Conservation (phyloP, 1,140 invertebrate species). For the Augochlora pura region DNA sequence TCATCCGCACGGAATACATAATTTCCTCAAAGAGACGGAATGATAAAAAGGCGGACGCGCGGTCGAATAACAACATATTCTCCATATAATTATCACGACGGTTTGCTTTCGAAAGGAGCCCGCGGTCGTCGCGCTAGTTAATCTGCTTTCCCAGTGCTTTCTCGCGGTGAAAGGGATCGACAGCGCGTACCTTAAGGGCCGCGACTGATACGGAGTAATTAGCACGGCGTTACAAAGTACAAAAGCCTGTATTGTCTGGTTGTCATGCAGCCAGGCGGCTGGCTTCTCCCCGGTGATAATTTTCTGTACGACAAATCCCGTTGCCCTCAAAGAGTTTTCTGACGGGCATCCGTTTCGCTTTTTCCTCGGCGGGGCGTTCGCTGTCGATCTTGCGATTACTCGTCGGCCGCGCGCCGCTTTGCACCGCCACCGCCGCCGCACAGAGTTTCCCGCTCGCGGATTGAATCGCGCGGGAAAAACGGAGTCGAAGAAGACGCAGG, state of each 20-base stretch:
- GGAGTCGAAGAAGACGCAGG: background rate
- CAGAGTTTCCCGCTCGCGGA: too few species aligned
- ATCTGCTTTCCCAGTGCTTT: slow-evolving; percentile 53
- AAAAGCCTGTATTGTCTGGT: slow-evolving; percentile 69
- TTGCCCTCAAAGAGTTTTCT: slow-evolving; percentile 62
- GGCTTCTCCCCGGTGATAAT: slow-evolving; percentile 26
- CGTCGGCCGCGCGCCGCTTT: background rate
- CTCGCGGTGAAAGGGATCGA: slow-evolving; percentile 61
- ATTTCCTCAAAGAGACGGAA: too few species aligned
- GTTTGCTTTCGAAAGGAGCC: slow-evolving; percentile 33
- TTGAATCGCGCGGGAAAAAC: slow-evolving; percentile 1
- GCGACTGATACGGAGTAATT: slow-evolving; percentile 69
- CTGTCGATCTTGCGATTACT: slow-evolving; percentile 1
- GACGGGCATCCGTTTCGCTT: background rate
- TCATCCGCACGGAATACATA: too few species aligned
- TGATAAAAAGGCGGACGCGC: too few species aligned
- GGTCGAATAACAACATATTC: too few species aligned
- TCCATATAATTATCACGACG: slow-evolving; percentile 9
- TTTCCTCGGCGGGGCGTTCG: background rate
- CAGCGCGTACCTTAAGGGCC: slow-evolving; percentile 54
- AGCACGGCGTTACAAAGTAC: slow-evolving; percentile 69
- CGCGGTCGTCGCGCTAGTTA: slow-evolving; percentile 39
- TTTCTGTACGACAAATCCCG: slow-evolving; percentile 69
- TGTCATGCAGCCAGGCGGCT: slow-evolving; percentile 16
- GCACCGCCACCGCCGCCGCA: background rate